Percentiles rank a stretch among this genome's conserved stretches.
Evolutionary conservation across 2,797 vertebrate species (phyloP).

Genomic region (Lepilemur septentrionalis): DNA sequence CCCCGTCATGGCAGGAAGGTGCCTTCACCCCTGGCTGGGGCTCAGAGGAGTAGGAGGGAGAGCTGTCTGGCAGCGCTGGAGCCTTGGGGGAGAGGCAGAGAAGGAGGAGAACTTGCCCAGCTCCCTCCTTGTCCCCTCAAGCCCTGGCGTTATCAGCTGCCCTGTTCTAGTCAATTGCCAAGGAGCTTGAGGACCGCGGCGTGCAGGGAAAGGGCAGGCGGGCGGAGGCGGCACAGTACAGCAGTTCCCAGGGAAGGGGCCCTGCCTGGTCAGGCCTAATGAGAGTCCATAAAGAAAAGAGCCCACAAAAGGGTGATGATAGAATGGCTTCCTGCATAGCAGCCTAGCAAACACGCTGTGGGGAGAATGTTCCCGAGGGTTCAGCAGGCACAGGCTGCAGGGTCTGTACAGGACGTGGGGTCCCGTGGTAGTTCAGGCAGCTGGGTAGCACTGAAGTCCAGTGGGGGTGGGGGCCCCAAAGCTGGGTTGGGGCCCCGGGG

Average conservation of each 20-base stretch:
- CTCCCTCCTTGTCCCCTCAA: too few relatives aligned
- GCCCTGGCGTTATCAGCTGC: accelerated
- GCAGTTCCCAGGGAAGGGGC: background rate
- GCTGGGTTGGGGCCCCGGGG: too few relatives aligned
- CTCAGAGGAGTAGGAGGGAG: background rate
- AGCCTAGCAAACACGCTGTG: background rate
- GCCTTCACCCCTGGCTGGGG: background rate
- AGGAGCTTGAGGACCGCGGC: background rate
- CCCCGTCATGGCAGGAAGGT: background rate
- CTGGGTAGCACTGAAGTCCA: background rate
- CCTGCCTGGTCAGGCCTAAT: background rate
- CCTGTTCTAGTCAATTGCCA: background rate
- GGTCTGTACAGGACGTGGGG: background rate
- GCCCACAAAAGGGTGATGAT: background rate
- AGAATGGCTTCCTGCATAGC: background rate
- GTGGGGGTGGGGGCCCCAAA: too few relatives aligned
- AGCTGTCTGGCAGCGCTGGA: background rate
- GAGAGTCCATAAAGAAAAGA: background rate
- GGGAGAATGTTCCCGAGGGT: background rate
- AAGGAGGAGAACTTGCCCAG: background rate
- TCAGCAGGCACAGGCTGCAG: background rate
- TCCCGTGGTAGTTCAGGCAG: background rate
- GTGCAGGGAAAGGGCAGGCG: accelerated
- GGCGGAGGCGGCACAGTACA: background rate
- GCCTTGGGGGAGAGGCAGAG: background rate